phyloP scores from a whole-genome alignment of 1,140 invertebrate genomes.

The Theocolax elegans region DNA sequence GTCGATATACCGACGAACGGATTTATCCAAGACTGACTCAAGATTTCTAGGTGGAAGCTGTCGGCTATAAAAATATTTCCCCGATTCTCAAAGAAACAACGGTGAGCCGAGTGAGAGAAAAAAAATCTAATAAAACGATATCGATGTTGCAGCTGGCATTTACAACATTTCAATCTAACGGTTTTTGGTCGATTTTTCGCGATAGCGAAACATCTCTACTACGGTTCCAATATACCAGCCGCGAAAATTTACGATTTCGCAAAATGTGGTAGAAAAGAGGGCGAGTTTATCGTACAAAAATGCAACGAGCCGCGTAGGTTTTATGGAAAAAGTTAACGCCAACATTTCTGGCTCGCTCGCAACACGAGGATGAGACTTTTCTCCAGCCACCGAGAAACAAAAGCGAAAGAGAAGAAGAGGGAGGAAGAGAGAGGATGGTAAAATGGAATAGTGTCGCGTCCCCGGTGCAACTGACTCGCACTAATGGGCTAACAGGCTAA shows the following conservation, averaged over 20 bases:
- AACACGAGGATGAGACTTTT: neutral
- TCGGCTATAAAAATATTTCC: neutral
- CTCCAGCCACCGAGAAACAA: neutral
- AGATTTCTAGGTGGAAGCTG: no score
- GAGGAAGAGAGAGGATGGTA: neutral
- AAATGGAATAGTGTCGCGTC: neutral
- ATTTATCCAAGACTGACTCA: no score
- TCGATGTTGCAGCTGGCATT: neutral
- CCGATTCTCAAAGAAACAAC: neutral
- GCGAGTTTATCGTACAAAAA: neutral
- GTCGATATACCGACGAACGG: no score
- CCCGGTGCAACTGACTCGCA: constrained; percentile 47
- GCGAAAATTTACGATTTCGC: neutral
- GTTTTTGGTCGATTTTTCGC: neutral
- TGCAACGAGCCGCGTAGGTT: neutral
- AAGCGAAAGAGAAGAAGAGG: neutral
- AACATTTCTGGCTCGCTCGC: neutral
- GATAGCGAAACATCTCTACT: no score
- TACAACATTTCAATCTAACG: neutral
- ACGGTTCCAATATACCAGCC: no score
- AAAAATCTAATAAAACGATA: no score
- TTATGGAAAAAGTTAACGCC: neutral
- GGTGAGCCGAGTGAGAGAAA: no score
- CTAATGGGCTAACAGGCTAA: constrained; percentile 55
- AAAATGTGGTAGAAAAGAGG: neutral